phyloP scores from a whole-genome alignment of 2,888 invertebrate species.

The Dorcus parallelipipedus region DNA sequence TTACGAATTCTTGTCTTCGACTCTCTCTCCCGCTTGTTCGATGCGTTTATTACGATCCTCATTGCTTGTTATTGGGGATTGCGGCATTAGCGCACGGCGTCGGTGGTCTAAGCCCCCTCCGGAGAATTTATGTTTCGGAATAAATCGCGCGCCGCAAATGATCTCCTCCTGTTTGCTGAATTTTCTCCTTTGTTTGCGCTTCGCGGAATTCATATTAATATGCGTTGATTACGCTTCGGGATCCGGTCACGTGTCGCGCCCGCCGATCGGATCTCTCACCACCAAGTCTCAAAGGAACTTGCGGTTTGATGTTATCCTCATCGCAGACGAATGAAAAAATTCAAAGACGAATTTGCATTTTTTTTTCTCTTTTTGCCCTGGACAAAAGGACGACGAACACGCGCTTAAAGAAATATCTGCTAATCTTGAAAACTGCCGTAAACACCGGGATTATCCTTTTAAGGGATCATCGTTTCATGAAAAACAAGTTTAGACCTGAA shows the following conservation, averaged over 20 bases:
- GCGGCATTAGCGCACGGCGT: conserved; percentile 10
- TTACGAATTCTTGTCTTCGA: conserved; percentile 9
- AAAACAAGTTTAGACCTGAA: too few relatives aligned
- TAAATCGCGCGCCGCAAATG: not conserved
- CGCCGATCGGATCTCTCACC: too few relatives aligned
- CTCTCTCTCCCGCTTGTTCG: not conserved
- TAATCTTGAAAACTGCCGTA: not conserved
- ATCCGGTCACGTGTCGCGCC: conserved; percentile 26
- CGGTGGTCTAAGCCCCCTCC: conserved; percentile 15
- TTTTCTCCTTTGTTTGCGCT: conserved; percentile 11
- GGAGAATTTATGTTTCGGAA: conserved; percentile 11
- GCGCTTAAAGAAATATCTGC: not conserved
- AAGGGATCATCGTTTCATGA: not conserved
- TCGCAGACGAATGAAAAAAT: too few relatives aligned
- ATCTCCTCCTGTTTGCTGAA: not conserved
- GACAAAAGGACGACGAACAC: too few relatives aligned
- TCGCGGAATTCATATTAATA: conserved; percentile 19
- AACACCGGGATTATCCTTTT: not conserved
- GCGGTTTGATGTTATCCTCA: too few relatives aligned
- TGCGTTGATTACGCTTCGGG: conserved; percentile 25
- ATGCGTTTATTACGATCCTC: conserved; percentile 14
- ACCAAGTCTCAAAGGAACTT: too few relatives aligned
- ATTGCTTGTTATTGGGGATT: conserved; percentile 12
- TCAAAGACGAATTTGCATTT: too few relatives aligned
- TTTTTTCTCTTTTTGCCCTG: too few relatives aligned